Conservation (phyloP, 1,140 invertebrate genomes). For the Micrasema minimum region DNA sequence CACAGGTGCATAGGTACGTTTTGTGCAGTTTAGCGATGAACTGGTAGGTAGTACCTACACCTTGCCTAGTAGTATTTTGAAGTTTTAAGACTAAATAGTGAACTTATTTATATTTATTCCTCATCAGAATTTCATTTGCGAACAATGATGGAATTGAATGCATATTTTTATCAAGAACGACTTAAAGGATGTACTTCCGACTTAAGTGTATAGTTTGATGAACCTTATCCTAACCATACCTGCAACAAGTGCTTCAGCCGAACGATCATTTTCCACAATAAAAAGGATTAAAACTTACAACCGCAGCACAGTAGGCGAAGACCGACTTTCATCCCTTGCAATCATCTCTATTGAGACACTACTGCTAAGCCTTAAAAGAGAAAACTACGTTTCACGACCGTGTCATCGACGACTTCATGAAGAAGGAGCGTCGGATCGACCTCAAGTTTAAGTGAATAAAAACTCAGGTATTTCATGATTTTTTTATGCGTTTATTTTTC, state of each 20-base stretch:
- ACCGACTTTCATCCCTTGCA: too few relatives aligned
- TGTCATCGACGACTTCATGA: too few relatives aligned
- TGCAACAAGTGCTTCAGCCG: conserved; percentile 25
- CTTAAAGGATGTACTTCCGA: conserved; percentile 1
- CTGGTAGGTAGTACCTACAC: too few relatives aligned
- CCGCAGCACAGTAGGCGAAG: conserved; percentile 21
- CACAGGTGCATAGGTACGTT: too few relatives aligned
- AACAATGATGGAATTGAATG: conserved; percentile 4
- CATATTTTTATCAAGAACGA: conserved; percentile 6
- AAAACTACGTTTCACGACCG: too few relatives aligned
- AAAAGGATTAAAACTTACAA: conserved; percentile 25
- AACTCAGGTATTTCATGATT: too few relatives aligned
- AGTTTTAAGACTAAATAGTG: too few relatives aligned
- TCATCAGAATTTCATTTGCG: conserved; percentile 4
- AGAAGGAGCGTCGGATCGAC: too few relatives aligned
- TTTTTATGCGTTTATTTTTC: too few relatives aligned
- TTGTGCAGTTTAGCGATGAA: too few relatives aligned
- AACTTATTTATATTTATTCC: conserved; percentile 12
- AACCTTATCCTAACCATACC: conserved; percentile 23
- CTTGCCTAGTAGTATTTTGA: too few relatives aligned
- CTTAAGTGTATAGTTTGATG: conserved; percentile 27
- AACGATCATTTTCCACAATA: conserved; percentile 36
- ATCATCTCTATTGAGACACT: not conserved
- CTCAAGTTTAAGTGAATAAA: too few relatives aligned
- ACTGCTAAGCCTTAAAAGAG: not conserved